phyloP scores from a whole-genome alignment of 2,113 vertebrate genomes.

The Fregata magnificens region DNA sequence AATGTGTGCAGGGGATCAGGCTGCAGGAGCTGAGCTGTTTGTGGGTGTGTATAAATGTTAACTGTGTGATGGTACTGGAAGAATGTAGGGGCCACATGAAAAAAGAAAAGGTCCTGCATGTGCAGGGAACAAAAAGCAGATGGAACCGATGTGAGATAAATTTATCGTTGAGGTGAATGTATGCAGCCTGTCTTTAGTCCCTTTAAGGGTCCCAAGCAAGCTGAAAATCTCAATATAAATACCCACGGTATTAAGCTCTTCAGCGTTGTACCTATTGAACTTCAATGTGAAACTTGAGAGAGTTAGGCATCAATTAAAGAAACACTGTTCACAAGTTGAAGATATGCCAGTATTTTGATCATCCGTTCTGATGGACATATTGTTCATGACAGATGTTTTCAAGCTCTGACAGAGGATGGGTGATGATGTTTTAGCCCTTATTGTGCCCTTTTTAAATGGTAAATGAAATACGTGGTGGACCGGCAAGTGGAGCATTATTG shows the following conservation, averaged over 20 bases:
- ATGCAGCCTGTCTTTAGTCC: background rate
- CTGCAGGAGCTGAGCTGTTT: background rate
- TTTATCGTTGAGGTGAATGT: background rate
- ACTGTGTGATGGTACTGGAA: background rate
- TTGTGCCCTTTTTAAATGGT: background rate
- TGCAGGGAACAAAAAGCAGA: background rate
- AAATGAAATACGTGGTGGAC: background rate
- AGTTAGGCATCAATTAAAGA: background rate
- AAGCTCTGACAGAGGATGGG: background rate
- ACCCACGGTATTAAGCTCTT: background rate
- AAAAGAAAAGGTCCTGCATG: background rate
- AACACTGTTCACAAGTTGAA: background rate
- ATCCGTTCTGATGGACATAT: rapidly evolving
- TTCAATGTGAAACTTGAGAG: background rate
- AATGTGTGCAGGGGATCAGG: background rate
- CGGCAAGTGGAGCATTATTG: background rate
- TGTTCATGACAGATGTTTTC: background rate
- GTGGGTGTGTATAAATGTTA: background rate
- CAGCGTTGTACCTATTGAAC: background rate
- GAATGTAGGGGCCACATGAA: background rate
- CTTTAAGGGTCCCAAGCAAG: background rate
- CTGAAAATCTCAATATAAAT: background rate
- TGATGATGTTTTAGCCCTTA: background rate
- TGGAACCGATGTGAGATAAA: background rate
- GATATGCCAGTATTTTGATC: background rate